A percentile compares a stretch with the other conserved stretches of the same genome.
These are phyloP conservation scores for Carassius auratus DNA, from an alignment of 2,113 vertebrate species.

Conservation along the genomic window DNA sequence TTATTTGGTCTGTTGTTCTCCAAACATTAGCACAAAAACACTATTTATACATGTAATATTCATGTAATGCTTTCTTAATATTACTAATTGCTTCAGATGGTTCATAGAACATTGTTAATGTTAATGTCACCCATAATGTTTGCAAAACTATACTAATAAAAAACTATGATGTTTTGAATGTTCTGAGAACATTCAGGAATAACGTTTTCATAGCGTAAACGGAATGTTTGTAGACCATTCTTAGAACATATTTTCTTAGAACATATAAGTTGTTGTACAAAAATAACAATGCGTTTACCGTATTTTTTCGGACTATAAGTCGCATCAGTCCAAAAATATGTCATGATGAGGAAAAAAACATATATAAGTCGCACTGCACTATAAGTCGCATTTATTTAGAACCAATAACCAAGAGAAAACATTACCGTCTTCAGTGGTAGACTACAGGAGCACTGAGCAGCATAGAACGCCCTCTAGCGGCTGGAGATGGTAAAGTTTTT, in stretches of 20 bases:
- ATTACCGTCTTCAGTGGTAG: too few species aligned
- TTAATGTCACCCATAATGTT: not conserved
- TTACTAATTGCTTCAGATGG: not conserved
- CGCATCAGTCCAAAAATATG: too few species aligned
- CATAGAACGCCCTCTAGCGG: too few species aligned
- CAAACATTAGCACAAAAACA: not conserved
- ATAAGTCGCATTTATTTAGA: too few species aligned
- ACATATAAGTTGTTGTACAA: not conserved
- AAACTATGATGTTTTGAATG: not conserved
- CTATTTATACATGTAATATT: not conserved
- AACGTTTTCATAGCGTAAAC: not conserved
- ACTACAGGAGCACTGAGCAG: too few species aligned
- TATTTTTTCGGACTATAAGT: too few species aligned
- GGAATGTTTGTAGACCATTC: not conserved
- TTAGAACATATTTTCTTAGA: not conserved
- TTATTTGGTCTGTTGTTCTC: not conserved
- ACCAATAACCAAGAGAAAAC: too few species aligned
- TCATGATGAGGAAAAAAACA: too few species aligned
- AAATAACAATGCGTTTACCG: too few species aligned
- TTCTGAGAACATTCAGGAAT: not conserved
- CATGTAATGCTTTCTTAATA: not conserved
- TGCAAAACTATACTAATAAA: too few species aligned
- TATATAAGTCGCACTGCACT: too few species aligned
- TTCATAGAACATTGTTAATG: not conserved
- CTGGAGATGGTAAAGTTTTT: too few species aligned